phyloP scores from a whole-genome alignment of 2,797 vertebrate genomes.

The Onychomys arenicola region DNA sequence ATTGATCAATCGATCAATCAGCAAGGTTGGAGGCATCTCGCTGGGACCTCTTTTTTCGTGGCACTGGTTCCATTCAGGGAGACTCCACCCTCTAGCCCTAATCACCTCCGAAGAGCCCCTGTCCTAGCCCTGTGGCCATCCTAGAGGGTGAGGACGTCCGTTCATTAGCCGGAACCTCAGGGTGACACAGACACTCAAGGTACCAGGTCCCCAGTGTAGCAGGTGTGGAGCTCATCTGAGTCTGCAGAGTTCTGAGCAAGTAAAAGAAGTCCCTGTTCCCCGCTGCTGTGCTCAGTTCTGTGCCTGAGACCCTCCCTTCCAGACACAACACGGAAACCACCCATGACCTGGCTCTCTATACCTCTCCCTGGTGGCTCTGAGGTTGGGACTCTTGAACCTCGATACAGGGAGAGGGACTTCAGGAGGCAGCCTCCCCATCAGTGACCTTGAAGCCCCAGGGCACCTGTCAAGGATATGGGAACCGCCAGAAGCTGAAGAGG shows the following conservation, averaged over 20 bases:
- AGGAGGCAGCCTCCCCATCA: not conserved
- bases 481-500: not conserved
- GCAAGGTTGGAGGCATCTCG: constrained; percentile 84
- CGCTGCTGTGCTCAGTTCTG: not conserved
- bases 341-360: not conserved
- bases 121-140: not conserved
- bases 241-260: not conserved
- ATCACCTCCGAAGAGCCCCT: not conserved
- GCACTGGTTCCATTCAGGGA: too few relatives aligned
- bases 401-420: fast-evolving
- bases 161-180: not conserved
- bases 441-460: not conserved
- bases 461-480: fast-evolving
- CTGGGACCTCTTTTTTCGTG: not conserved
- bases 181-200: not conserved
- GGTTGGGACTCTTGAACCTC: not conserved
- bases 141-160: not conserved
- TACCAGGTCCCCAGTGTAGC: fast-evolving
- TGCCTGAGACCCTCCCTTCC: not conserved
- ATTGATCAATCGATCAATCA: not conserved
- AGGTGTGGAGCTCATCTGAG: not conserved
- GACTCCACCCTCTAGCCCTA: too few relatives aligned
- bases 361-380: too few relatives aligned
- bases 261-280: fast-evolving
- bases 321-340: not conserved